A percentile compares a stretch with the other conserved stretches of the same genome.
These are phyloP conservation scores for Synanthedon vespiformis DNA, from an alignment of 2,888 invertebrate species.

Conservation along the genomic window DNA sequence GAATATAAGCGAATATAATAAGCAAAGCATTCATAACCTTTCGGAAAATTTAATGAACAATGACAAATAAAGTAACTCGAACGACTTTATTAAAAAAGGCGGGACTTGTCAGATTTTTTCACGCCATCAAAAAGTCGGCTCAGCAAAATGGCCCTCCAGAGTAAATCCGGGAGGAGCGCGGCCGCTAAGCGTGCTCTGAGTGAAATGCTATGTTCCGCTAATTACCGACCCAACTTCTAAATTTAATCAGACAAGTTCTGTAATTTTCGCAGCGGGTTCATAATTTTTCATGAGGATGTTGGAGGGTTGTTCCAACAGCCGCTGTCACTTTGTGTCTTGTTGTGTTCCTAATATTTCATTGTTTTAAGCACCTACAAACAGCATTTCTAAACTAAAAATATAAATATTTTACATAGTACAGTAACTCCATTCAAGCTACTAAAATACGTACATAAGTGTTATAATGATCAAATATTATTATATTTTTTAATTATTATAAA, in stretches of 20 bases:
- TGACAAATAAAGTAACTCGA: background rate
- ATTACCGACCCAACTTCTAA: constrained; percentile 63
- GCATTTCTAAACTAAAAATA: no score
- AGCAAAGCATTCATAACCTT: background rate
- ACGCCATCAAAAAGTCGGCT: constrained; percentile 15
- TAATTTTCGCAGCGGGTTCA: constrained; percentile 48
- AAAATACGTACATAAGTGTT: no score
- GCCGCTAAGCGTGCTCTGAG: constrained; percentile 45
- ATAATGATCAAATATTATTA: no score
- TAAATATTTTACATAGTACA: no score
- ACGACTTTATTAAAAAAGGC: background rate
- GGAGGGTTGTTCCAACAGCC: constrained; percentile 1
- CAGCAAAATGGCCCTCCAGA: constrained; percentile 16
- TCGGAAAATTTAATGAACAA: background rate
- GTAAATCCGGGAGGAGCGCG: constrained; percentile 15
- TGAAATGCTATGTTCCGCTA: constrained; percentile 65
- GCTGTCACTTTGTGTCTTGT: background rate
- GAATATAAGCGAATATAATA: no score
- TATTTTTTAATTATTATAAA: no score
- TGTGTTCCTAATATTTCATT: background rate
- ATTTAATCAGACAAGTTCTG: constrained; percentile 66
- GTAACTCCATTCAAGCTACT: no score
- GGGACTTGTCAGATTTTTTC: constrained; percentile 1
- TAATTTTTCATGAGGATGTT: constrained; percentile 54
- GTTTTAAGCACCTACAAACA: no score